Percentiles rank a stretch among this genome's conserved stretches.
Evolutionary conservation across 1,140 invertebrate genomes (phyloP).

Genomic region (Drosophila murphyi): DNA sequence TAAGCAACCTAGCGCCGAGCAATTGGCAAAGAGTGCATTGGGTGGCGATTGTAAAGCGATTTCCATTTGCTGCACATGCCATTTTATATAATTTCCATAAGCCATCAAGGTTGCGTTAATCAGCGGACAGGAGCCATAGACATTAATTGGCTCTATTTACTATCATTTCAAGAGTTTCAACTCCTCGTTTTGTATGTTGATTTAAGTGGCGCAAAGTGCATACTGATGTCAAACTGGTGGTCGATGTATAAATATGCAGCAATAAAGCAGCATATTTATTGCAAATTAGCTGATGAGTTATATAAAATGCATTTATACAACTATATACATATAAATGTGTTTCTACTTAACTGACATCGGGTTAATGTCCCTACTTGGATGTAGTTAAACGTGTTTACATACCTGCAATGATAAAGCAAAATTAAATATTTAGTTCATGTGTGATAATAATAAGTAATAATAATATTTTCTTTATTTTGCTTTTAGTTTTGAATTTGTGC

Average conservation of each 20-base stretch:
- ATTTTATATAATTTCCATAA: slow-evolving; percentile 62
- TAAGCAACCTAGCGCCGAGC: slow-evolving; percentile 19
- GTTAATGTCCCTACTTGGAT: slow-evolving; percentile 2
- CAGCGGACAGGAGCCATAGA: slow-evolving; percentile 37
- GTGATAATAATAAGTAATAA: neutral
- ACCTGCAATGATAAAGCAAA: slow-evolving; percentile 61
- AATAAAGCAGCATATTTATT: slow-evolving; percentile 66
- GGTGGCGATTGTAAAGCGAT: slow-evolving; percentile 31
- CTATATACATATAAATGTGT: neutral
- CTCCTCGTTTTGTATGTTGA: slow-evolving; percentile 3
- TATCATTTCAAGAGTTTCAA: slow-evolving; percentile 39
- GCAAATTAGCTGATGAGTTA: slow-evolving; percentile 64
- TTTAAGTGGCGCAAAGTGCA: slow-evolving; percentile 53
- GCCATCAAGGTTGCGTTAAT: slow-evolving; percentile 41
- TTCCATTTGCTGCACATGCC: slow-evolving; percentile 38
- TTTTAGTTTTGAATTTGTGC: neutral
- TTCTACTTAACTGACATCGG: neutral
- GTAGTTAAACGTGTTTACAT: slow-evolving; percentile 40
- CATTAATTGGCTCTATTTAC: slow-evolving; percentile 50
- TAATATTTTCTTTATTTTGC: too few species aligned
- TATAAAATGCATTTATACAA: slow-evolving; percentile 23
- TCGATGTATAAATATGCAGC: slow-evolving; percentile 44
- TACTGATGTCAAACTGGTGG: slow-evolving; percentile 54
- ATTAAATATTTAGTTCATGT: neutral
- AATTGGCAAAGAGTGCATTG: slow-evolving; percentile 14